Base-by-base conservation (phyloP, 2,797 vertebrate genomes). In the Gorsachius magnificus region DNA sequence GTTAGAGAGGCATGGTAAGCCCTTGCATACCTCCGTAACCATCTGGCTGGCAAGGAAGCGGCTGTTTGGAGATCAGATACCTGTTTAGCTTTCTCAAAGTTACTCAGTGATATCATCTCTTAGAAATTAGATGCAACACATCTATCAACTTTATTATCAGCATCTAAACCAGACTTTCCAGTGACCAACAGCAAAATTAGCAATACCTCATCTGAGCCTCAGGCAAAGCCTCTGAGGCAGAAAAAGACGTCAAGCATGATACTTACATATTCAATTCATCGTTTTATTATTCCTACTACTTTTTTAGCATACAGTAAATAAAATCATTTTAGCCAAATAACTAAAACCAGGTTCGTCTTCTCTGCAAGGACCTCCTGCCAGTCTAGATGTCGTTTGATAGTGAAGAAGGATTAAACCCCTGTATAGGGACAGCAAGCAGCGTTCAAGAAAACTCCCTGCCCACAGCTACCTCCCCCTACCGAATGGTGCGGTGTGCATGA, bases 401-500 rank as follows among this genome's bases (percentile, higher is more conserved):
- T 3, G 9, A 64, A 38, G 29, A 14, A 36, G 28, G 61, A 53
- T 69, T 24, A 31, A 69, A 28, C 7, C 9, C 14, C 41, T 3
- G 0, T 2, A 16, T 0, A 45, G 46, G 8, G 20, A 46, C 13
- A n/a, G 26, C 18, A 25, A 51, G 21, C 9, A 17, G 45, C 14
- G 11, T 8, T 60, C 48, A 15, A 25, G 31, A 28, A 1, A 5
- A 13, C 7, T n/a, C 38, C 21, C 19, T 33, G 38, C 31, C 38
- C 29, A 10, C 35, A 41, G 66, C 41, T 41, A 11, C 46, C 56
- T 45, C 56, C 21, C 19, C 19, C 14, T 53, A 17, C 14, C 21
- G 43, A 53, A 24, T 1, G 10, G 38, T 31, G 35, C 8, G 13
- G 31, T 0, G 1, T 9, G 8, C 1, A 6, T 35, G 33, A 29